Percentiles rank a stretch among this genome's conserved stretches.
Conservation (phyloP, 2,888 invertebrate species). For the Mactromeris polynyma region DNA sequence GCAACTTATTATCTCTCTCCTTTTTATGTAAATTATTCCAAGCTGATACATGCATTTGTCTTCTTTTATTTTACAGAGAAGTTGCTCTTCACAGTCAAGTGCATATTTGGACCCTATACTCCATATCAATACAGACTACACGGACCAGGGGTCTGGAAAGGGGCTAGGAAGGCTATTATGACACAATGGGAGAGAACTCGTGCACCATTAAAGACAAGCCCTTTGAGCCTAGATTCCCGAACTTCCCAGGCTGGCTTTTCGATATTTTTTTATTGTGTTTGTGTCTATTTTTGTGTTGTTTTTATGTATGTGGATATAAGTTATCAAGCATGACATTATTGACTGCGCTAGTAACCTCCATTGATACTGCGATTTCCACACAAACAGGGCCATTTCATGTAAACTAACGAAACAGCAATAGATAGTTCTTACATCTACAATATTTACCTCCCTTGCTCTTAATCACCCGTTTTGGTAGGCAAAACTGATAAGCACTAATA, state of each 20-base stretch:
- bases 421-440: too few species aligned
- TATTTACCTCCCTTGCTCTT: too few species aligned
- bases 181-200: slow-evolving; percentile 82
- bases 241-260: slow-evolving; percentile 53
- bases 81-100: slow-evolving; percentile 72
- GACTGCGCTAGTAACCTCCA: too few species aligned
- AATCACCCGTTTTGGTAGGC: too few species aligned
- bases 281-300: slow-evolving; percentile 57
- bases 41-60: background rate
- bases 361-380: too few species aligned
- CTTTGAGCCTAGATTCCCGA: slow-evolving; percentile 19
- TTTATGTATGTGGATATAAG: slow-evolving; percentile 53
- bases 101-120: slow-evolving; percentile 84
- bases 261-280: slow-evolving; percentile 51
- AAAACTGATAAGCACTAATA: too few species aligned
- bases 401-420: too few species aligned
- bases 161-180: slow-evolving; percentile 87
- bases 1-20: too few species aligned
- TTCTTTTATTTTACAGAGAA: slow-evolving; percentile 75
- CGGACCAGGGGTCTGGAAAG: slow-evolving; percentile 87
- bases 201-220: slow-evolving; percentile 73
- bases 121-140: slow-evolving; percentile 86
- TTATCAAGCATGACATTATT: too few species aligned
- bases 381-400: too few species aligned
- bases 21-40: too few species aligned